These are phyloP conservation scores for Gyrodactylus bullatarudis DNA, from an alignment of 1,140 invertebrate species.

Conservation along the genomic window DNA sequence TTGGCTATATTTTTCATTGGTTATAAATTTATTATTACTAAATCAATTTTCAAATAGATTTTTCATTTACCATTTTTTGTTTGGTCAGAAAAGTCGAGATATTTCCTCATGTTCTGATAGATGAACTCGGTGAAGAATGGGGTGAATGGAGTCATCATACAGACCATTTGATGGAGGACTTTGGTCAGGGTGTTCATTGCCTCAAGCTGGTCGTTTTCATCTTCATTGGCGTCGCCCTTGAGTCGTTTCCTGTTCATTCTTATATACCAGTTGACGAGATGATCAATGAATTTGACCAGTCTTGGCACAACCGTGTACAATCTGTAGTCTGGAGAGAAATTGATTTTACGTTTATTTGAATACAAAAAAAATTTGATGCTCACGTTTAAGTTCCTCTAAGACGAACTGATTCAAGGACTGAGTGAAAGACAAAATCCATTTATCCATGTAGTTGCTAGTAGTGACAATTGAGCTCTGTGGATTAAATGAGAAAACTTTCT, in stretches of 20 bases:
- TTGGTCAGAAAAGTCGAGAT: slow-evolving; percentile 12
- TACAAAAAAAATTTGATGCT: slow-evolving; percentile 99
- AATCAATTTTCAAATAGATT: neutral
- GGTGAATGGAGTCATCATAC: slow-evolving; percentile 46
- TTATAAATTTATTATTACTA: neutral
- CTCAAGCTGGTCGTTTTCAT: neutral
- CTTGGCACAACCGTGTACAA: slow-evolving; percentile 73
- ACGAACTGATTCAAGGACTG: slow-evolving; percentile 31
- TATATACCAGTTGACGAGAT: slow-evolving; percentile 93
- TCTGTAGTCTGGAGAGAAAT: slow-evolving; percentile 31
- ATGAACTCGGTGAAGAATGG: slow-evolving; percentile 82
- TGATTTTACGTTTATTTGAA: slow-evolving; percentile 41
- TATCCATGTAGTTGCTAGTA: slow-evolving; percentile 34
- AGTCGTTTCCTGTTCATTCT: slow-evolving; percentile 67
- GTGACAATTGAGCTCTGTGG: neutral
- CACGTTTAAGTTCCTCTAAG: slow-evolving; percentile 46
- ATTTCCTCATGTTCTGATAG: slow-evolving; percentile 43
- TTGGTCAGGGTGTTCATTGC: slow-evolving; percentile 1
- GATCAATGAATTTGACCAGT: slow-evolving; percentile 73
- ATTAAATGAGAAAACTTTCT: neutral
- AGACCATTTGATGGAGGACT: neutral
- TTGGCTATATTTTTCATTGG: neutral
- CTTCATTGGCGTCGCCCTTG: slow-evolving; percentile 20
- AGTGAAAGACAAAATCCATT: slow-evolving; percentile 80
- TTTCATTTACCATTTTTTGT: neutral